phyloP scores from a whole-genome alignment of 2,888 invertebrate genomes.

The Drosophila kokeensis region DNA sequence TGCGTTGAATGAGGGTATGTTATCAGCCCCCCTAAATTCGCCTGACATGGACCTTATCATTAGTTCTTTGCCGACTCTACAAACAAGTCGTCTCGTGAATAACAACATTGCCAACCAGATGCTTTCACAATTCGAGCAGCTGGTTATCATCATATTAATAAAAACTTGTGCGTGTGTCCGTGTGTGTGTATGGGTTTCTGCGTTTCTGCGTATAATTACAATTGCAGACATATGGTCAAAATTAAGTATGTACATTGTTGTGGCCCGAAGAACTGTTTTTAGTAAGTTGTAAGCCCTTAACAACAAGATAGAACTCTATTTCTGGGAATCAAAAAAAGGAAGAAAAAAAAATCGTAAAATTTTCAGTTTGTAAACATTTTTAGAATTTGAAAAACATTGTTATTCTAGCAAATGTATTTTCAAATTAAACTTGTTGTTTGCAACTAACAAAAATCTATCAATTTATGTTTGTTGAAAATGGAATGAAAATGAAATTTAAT shows the following conservation, averaged over 20 bases:
- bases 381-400: not conserved
- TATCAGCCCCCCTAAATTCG: conserved; percentile 43
- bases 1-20: conserved; percentile 13
- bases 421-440: not conserved
- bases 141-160: conserved; percentile 48
- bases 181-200: not conserved
- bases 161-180: conserved; percentile 1
- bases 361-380: not conserved
- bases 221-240: not conserved
- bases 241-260: not conserved
- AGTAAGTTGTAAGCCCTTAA: not conserved
- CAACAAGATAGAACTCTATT: not conserved
- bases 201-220: not conserved
- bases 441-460: not conserved
- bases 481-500: not conserved
- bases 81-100: conserved; percentile 48
- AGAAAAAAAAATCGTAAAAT: not conserved
- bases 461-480: not conserved
- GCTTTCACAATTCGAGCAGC: conserved; percentile 37
- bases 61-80: conserved; percentile 36
- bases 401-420: not conserved
- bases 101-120: conserved; percentile 36
- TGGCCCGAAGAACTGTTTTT: not conserved
- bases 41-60: conserved; percentile 50
- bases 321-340: not conserved